phyloP scores from a whole-genome alignment of 1,140 invertebrate species.

The Stegodyphus dumicola region DNA sequence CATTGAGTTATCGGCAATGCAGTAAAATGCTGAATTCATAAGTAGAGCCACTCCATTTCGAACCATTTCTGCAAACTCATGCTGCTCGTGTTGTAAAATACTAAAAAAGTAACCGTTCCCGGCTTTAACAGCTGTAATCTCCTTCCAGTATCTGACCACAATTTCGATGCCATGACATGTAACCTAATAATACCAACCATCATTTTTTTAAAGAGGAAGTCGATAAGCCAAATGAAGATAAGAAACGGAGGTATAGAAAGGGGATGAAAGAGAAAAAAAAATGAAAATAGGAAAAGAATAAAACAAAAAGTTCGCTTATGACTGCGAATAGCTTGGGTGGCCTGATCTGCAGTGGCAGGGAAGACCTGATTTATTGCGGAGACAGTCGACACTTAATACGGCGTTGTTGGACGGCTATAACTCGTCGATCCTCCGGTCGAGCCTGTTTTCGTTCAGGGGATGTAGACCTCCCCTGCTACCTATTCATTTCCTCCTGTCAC shows the following conservation, averaged over 20 bases:
- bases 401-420: conserved; percentile 48
- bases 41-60: too few relatives aligned
- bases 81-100: too few relatives aligned
- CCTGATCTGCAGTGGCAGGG: background rate
- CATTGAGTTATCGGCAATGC: too few relatives aligned
- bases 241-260: conserved; percentile 26
- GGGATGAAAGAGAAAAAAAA: conserved; percentile 3
- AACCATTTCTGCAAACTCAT: too few relatives aligned
- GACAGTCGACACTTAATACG: conserved; percentile 57
- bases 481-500: conserved; percentile 49
- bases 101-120: too few relatives aligned
- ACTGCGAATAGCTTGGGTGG: conserved; percentile 16
- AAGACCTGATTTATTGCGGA: conserved; percentile 43
- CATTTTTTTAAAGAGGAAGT: conserved; percentile 28
- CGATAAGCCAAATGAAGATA: conserved; percentile 46
- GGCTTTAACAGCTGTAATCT: conserved; percentile 1
- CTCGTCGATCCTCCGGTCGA: conserved; percentile 33
- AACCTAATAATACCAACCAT: conserved; percentile 52
- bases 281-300: background rate
- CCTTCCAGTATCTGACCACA: conserved; percentile 39
- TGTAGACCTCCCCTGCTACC: conserved; percentile 50
- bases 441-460: conserved; percentile 49
- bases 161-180: conserved; percentile 42
- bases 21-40: too few relatives aligned
- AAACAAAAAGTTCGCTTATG: conserved; percentile 5